These are phyloP conservation scores for Tilapia sparmanii DNA, from an alignment of 2,113 vertebrate genomes.

Conservation along the genomic window DNA sequence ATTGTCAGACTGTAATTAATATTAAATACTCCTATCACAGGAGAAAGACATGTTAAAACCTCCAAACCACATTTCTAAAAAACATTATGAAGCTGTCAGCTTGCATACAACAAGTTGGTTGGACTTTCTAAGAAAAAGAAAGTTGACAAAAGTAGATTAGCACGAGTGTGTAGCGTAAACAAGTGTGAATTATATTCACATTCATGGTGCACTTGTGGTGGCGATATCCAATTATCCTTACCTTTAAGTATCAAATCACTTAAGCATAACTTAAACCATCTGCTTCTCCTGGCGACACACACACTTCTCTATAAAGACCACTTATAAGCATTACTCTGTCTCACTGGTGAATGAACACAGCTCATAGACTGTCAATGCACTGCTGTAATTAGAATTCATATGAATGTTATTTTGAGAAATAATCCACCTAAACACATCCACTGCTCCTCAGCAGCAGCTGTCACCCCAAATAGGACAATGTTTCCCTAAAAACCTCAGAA, in stretches of 20 bases:
- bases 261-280: background rate
- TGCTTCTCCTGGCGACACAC: background rate
- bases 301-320: background rate
- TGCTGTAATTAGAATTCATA: background rate
- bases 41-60: background rate
- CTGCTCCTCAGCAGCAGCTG: background rate
- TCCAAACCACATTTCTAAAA: background rate
- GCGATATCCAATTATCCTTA: background rate
- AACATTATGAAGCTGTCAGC: background rate
- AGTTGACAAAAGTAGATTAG: background rate
- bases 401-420: background rate
- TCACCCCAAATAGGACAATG: background rate
- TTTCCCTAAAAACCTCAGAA: background rate
- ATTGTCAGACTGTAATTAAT: background rate
- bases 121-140: background rate
- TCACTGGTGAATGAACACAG: background rate
- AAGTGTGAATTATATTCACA: background rate
- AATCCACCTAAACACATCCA: background rate
- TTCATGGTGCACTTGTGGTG: background rate
- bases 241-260: background rate
- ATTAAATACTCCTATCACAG: background rate
- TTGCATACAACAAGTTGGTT: too few relatives aligned
- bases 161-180: background rate
- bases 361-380: background rate
- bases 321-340: background rate